A percentile compares a stretch with the other conserved stretches of the same genome.
These are phyloP conservation scores for Artemisiospiza belli DNA, from an alignment of 2,113 vertebrate species.

Conservation along the genomic window DNA sequence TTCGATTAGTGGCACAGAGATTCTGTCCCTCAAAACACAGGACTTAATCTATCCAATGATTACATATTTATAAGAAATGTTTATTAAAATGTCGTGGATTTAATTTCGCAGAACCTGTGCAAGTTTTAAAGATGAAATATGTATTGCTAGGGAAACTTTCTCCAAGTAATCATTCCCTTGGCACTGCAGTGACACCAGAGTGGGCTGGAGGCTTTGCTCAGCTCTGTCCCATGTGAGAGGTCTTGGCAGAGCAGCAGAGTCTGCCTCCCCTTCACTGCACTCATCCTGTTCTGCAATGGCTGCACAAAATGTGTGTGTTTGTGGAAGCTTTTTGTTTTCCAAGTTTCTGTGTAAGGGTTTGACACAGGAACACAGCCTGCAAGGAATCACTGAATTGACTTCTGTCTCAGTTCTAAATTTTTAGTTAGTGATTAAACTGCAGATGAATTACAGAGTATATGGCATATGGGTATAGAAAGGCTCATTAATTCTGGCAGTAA, in stretches of 20 bases:
- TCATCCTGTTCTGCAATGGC: neutral
- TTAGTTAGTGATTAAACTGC: conserved; percentile 18
- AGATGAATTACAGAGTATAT: neutral
- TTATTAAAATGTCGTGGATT: neutral
- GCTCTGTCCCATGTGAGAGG: neutral
- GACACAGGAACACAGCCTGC: neutral
- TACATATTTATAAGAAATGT: neutral
- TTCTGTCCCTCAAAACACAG: neutral
- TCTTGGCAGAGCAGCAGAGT: neutral
- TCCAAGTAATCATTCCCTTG: neutral
- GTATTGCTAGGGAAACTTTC: neutral
- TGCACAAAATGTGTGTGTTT: neutral
- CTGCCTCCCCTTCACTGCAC: neutral
- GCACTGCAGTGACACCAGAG: neutral
- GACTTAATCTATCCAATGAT: neutral
- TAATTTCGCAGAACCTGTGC: neutral
- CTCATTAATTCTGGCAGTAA: conserved; percentile 46
- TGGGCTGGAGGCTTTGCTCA: neutral
- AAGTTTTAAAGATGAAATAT: neutral
- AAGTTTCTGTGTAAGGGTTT: neutral
- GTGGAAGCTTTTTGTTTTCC: neutral
- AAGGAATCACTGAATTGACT: neutral
- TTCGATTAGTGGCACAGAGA: neutral
- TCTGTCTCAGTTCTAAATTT: neutral
- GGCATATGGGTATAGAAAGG: neutral